Percentiles rank a stretch among this genome's conserved stretches.
Evolutionary conservation across 2,797 vertebrate species (phyloP).

Genomic region (Acanthurus lineatus): DNA sequence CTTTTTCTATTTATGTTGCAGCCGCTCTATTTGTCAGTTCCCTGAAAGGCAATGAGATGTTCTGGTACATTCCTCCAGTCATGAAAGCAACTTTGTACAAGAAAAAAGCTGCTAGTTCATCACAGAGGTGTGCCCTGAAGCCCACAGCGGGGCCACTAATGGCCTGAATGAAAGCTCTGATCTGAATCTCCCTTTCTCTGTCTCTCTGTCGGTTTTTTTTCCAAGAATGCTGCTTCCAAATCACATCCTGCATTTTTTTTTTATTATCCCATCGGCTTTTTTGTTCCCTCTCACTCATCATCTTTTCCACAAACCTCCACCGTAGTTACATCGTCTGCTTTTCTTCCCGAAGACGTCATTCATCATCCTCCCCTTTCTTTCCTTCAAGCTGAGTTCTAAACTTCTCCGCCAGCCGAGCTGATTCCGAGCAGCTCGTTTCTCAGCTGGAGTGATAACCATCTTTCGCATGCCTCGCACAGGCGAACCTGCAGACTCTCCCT

Average conservation of each 20-base stretch:
- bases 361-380: slow-evolving; percentile 63
- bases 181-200: slow-evolving; percentile 49
- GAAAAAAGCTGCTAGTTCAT: slow-evolving; percentile 42
- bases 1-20: slow-evolving; percentile 54
- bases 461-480: slow-evolving; percentile 45
- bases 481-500: slow-evolving; percentile 34
- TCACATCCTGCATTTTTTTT: neutral
- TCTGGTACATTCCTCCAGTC: slow-evolving; percentile 45
- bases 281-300: slow-evolving; percentile 34
- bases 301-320: slow-evolving; percentile 52
- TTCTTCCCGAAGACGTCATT: slow-evolving; percentile 53
- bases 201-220: slow-evolving; percentile 10
- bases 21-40: slow-evolving; percentile 53
- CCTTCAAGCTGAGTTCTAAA: slow-evolving; percentile 73
- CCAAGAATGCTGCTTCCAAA: slow-evolving; percentile 14
- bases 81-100: slow-evolving; percentile 18
- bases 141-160: slow-evolving; percentile 65
- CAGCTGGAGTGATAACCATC: slow-evolving; percentile 74
- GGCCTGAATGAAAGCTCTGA: slow-evolving; percentile 63
- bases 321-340: slow-evolving; percentile 25
- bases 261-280: neutral
- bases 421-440: slow-evolving; percentile 67
- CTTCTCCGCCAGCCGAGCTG: slow-evolving; percentile 39
- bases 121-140: slow-evolving; percentile 45
- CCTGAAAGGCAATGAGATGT: slow-evolving; percentile 63